Base-by-base conservation (phyloP, 2,888 invertebrate species). In the Chalcosyrphus nemorum region DNA sequence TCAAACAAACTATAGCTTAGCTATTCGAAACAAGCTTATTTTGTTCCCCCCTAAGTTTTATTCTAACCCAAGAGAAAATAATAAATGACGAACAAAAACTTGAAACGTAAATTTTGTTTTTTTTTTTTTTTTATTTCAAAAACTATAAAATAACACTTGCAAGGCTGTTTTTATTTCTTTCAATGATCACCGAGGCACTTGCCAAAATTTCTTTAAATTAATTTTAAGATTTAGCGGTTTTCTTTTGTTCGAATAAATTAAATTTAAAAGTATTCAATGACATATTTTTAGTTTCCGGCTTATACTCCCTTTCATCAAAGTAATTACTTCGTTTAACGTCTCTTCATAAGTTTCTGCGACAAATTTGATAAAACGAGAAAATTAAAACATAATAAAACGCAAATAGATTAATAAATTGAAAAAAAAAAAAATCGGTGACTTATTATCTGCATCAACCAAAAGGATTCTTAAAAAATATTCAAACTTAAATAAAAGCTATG, bases 321-420 rank as follows among this genome's bases (percentile, higher is more conserved):
- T 9, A 17, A 45, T 45, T 19, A 45, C 47, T 47, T 29, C 29
- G 29, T 45, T n/a, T 41, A 54, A 54, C 66, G 41, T 17, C 54
- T 68, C 54, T 70, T 70, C 57, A 15, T 59, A 59, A 59, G 24
- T 59, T 50, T 71, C 71, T 71, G 59, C 50, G 71, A 41, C 71
- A 59, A 50, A 71, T 71, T 70, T 32, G 21, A 56, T 35, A 47
- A 70, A 70, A 57, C 4, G 47, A 50, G 47, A 59, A 71, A 43
- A 71, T 50, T 59, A 50, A 71, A 50, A 71, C n/a, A 15, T 17
- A 71, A 35, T 11, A 50, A 15, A 59, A 47, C 41, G 19, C 45
- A 47, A 13, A 19, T n/a, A 4, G 24, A 24, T 4, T 24, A 24
- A 24, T 38, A 24, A 15, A 15, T 9, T 7, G 2, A 11, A 57